Conservation (phyloP, 92 coral and sea anemone genomes). For the Paragorgia papillata region DNA sequence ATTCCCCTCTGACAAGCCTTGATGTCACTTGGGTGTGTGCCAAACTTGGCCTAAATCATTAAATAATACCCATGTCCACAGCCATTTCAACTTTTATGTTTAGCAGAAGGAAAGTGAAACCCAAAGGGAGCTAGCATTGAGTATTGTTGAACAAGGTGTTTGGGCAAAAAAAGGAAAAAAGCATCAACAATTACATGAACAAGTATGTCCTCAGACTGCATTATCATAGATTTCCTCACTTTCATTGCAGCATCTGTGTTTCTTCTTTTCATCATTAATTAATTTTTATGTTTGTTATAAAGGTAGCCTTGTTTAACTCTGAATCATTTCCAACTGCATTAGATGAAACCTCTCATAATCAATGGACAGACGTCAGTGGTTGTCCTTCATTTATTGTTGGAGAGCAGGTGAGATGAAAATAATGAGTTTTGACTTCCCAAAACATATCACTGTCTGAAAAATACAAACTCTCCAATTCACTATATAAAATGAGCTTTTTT, state of each 20-base stretch:
- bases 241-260: too few species aligned
- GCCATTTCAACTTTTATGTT: not conserved
- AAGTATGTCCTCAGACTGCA: not conserved
- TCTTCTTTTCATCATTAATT: not conserved
- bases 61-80: too few species aligned
- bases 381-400: conserved; percentile 76
- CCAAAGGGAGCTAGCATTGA: conserved; percentile 88
- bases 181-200: conserved; percentile 39
- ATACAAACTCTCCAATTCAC: too few species aligned
- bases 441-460: not conserved
- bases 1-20: too few species aligned
- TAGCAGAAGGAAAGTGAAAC: conserved; percentile 88
- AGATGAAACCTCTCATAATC: conserved; percentile 86
- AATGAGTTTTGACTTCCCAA: not conserved
- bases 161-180: conserved; percentile 79
- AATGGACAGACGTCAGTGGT: conserved; percentile 87
- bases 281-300: not conserved
- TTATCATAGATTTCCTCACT: too few species aligned
- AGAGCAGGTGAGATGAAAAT: conserved; percentile 68
- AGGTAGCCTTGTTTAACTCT: conserved; percentile 83
- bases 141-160: conserved; percentile 96
- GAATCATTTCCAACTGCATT: conserved; percentile 64
- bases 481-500: too few species aligned
- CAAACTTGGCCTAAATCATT: too few species aligned
- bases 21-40: too few species aligned